phyloP scores from a whole-genome alignment of 2,888 invertebrate genomes.

The Platypus cylindrus region DNA sequence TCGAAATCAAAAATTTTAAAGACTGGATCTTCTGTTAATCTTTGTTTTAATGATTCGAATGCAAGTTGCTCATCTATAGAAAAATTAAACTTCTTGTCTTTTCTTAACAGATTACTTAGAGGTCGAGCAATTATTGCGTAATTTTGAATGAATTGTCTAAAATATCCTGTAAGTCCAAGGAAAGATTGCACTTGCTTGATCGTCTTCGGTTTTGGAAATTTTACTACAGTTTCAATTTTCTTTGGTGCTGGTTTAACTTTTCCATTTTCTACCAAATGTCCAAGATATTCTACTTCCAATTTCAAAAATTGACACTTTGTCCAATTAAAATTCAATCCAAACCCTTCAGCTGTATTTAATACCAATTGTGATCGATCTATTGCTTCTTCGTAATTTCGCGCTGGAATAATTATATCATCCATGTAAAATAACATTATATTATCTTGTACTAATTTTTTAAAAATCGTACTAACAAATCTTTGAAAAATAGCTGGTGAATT shows the following conservation, averaged over 20 bases:
- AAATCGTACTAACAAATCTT: slow-evolving; percentile 24
- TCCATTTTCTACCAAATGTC: slow-evolving; percentile 20
- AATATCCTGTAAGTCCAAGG: slow-evolving; percentile 21
- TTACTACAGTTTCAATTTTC: slow-evolving; percentile 20
- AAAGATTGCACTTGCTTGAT: slow-evolving; percentile 20
- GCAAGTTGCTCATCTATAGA: slow-evolving; percentile 13
- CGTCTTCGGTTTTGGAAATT: slow-evolving; percentile 22
- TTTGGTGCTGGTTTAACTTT: slow-evolving; percentile 21
- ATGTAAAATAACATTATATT: slow-evolving; percentile 21
- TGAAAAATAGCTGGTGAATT: slow-evolving; percentile 27
- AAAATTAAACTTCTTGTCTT: slow-evolving; percentile 16
- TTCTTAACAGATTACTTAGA: slow-evolving; percentile 13
- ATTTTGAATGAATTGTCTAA: slow-evolving; percentile 21
- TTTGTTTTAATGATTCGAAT: slow-evolving; percentile 13
- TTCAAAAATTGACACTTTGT: slow-evolving; percentile 18
- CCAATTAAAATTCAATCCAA: slow-evolving; percentile 8
- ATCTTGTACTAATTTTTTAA: slow-evolving; percentile 19
- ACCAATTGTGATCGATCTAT: slow-evolving; percentile 5
- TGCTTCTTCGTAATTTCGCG: slow-evolving; percentile 4
- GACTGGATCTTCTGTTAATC: too few species aligned
- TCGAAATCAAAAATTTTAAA: slow-evolving; percentile 5
- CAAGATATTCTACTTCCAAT: slow-evolving; percentile 22
- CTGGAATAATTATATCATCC: slow-evolving; percentile 24
- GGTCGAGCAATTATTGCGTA: slow-evolving; percentile 17
- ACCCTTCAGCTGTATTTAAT: slow-evolving; percentile 4